phyloP scores from a whole-genome alignment of 1,140 invertebrate species.

The honey bee (Apis mellifera) region Amel_HAv3.1 CM009936.2:3252501-3253000 shows the following conservation, averaged over 20 bases:
- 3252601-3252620: not conserved
- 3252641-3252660: conserved; percentile 27
- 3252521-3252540: too few relatives aligned
- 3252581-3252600: not conserved
- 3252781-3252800: conserved; percentile 49
- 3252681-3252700: conserved; percentile 58
- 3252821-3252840: conserved; percentile 24
- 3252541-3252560: too few relatives aligned
- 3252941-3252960: not conserved
- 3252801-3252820: conserved; percentile 52
- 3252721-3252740: conserved; percentile 39
- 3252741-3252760: conserved; percentile 60
- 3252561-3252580: not conserved
- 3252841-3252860: not conserved
- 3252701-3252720: conserved; percentile 24
- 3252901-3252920: not conserved
- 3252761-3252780: conserved; percentile 30
- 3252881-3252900: conserved; percentile 36
- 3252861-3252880: conserved; percentile 14
- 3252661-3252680: conserved; percentile 56
- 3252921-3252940: not conserved
- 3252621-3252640: not conserved
- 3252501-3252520: too few relatives aligned
- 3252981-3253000: too few relatives aligned
- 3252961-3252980: too few relatives aligned